Evolutionary conservation across 2,888 invertebrate species (phyloP), one percentile per base, ranked within the genome.

Genomic region (Aphrophora alni): DNA sequence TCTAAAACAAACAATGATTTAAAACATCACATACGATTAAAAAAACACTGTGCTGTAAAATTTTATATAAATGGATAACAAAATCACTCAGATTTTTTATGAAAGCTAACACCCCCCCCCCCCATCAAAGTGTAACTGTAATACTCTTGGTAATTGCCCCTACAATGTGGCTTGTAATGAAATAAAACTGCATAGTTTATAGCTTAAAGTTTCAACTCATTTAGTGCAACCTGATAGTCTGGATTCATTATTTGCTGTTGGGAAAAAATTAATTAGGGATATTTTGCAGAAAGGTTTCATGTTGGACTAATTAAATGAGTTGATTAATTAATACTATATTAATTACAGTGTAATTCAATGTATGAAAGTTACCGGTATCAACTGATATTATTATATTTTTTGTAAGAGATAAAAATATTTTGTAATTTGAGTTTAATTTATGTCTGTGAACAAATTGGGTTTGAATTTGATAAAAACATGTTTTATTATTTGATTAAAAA

Each of bases 221-320:
- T 59, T 44, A n/a, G 21, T 59, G 59, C 21, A 59, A 59, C 59
- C 21, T 10, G 59, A 59, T 59, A 59, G 1, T 4, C 59, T n/a
- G 59, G n/a, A 59, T 59, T 59, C 59, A 59, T 59, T 59, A 59
- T 59, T 59, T 59, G 59, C 21, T 59, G 5, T 59, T n/a, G 59
- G 59, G 59, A 59, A 59, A 59, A 59, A 59, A 59, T 59, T 59
- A 59, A 59, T 59, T 59, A 59, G 59, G 59, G 59, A 59, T 59
- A 59, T 59, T 59, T 59, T 59, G 14, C 59, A 21, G 59, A 59
- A 59, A 59, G 59, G 59, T 59, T 59, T 59, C 59, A 21, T 59
- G 59, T 59, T 59, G 2, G 21, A 59, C 59, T 59, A 59, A 59
- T 59, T 59, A 59, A 59, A 59, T 59, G 59, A 59, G 59, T 59